Conservation (phyloP, 2,797 vertebrate genomes). For the Xenentodon cancila region DNA sequence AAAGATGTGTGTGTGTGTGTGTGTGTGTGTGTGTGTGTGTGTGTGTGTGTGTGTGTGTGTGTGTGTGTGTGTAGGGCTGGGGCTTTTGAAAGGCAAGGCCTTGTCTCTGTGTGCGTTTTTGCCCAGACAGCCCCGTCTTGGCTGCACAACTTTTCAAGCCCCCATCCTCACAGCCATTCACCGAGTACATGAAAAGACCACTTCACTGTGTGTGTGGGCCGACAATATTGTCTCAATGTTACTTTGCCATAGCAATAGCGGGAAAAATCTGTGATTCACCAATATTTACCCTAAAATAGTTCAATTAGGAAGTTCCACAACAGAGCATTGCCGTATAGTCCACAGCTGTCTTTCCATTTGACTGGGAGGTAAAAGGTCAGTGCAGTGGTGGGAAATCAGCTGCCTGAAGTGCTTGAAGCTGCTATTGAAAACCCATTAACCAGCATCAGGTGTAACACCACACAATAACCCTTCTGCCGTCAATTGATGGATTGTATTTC, state of each 20-base stretch:
- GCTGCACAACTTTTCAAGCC: slow-evolving; percentile 58
- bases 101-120: slow-evolving; percentile 45
- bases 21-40: too few species aligned
- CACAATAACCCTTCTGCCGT: slow-evolving; percentile 37
- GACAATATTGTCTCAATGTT: slow-evolving; percentile 27
- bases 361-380: slow-evolving; percentile 16
- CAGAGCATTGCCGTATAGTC: not conserved
- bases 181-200: slow-evolving; percentile 46
- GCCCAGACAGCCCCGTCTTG: slow-evolving; percentile 48
- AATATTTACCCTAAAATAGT: slow-evolving; percentile 23
- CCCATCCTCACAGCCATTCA: slow-evolving; percentile 52
- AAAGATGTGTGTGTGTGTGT: slow-evolving; percentile 38
- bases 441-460: slow-evolving; percentile 53
- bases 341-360: not conserved
- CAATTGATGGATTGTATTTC: slow-evolving; percentile 53
- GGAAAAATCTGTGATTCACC: slow-evolving; percentile 7
- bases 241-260: slow-evolving; percentile 31
- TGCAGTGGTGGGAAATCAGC: not conserved
- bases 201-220: slow-evolving; percentile 61
- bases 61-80: slow-evolving; percentile 19
- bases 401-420: slow-evolving; percentile 52
- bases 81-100: slow-evolving; percentile 16
- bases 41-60: slow-evolving; percentile 4
- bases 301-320: not conserved
- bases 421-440: slow-evolving; percentile 75